Conservation (phyloP, 2,888 invertebrate genomes). For the Drosophila paramelanica region DNA sequence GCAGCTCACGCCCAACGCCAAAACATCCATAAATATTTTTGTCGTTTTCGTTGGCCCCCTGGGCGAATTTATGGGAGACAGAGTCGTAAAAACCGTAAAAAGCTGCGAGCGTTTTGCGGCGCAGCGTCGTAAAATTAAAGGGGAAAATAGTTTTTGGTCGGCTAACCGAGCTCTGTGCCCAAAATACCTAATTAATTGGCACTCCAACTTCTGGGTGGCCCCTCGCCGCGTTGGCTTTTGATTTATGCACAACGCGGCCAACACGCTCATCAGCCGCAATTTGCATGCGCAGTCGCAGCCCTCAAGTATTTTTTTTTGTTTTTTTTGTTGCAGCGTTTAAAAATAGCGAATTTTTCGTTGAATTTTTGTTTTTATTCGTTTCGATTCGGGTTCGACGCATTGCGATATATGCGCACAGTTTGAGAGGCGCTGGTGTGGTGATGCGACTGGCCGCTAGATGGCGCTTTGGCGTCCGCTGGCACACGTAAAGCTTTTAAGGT, state of each 20-base stretch:
- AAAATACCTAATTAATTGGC: slow-evolving; percentile 77
- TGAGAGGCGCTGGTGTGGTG: slow-evolving; percentile 34
- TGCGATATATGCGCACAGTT: slow-evolving; percentile 34
- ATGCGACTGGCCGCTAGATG: slow-evolving; percentile 29
- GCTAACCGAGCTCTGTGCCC: slow-evolving; percentile 60
- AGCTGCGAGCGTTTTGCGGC: slow-evolving; percentile 20
- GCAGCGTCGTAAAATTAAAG: slow-evolving; percentile 62
- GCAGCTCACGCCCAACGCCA: slow-evolving; percentile 72
- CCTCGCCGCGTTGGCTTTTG: slow-evolving; percentile 47
- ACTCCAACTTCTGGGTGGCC: slow-evolving; percentile 72
- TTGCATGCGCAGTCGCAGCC: slow-evolving; percentile 65
- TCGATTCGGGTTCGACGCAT: slow-evolving; percentile 13
- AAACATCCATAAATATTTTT: slow-evolving; percentile 79
- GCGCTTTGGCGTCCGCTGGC: slow-evolving; percentile 32
- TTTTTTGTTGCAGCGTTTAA: slow-evolving; percentile 49
- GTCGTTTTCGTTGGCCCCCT: slow-evolving; percentile 59
- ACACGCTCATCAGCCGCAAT: slow-evolving; percentile 65
- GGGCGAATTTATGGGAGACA: slow-evolving; percentile 65
- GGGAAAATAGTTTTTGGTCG: slow-evolving; percentile 66
- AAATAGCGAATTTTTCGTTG: slow-evolving; percentile 40
- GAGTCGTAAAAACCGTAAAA: slow-evolving; percentile 71
- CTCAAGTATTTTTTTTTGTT: slow-evolving; percentile 17
- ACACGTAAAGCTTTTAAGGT: fast-evolving
- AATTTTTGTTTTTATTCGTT: slow-evolving; percentile 2
- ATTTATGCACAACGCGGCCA: slow-evolving; percentile 70